phyloP scores from a whole-genome alignment of 2,113 vertebrate species.

The Pluvianellus socialis region DNA sequence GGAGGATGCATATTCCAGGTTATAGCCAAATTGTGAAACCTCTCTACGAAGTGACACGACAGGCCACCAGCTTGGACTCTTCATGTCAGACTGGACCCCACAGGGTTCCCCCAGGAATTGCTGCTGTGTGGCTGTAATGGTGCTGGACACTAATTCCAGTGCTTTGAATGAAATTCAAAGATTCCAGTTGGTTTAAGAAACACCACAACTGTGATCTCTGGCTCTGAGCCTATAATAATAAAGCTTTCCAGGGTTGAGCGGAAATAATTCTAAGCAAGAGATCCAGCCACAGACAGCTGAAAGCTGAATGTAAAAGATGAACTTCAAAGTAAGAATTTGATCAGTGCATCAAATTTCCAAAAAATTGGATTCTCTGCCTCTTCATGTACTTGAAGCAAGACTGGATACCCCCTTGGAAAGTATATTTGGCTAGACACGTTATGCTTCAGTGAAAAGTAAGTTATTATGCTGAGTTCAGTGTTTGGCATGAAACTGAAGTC shows the following conservation, averaged over 20 bases:
- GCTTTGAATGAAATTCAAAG: background rate
- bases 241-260: background rate
- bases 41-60: too few species aligned
- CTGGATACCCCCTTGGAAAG: background rate
- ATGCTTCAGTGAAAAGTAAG: background rate
- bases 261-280: background rate
- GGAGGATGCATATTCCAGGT: too few species aligned
- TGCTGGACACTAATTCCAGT: background rate
- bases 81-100: background rate
- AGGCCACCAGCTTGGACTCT: background rate
- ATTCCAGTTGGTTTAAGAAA: background rate
- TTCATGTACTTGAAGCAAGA: background rate
- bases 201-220: background rate
- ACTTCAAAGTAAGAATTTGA: background rate
- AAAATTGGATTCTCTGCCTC: background rate
- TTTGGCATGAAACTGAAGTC: background rate
- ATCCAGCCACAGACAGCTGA: background rate
- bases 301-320: background rate
- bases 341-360: background rate
- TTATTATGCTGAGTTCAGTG: background rate
- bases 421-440: background rate
- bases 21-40: too few species aligned
- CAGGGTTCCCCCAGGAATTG: background rate
- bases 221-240: background rate
- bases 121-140: background rate